These are phyloP conservation scores for Oreocharis arfaki DNA, from an alignment of 2,113 vertebrate species.

Conservation along the genomic window DNA sequence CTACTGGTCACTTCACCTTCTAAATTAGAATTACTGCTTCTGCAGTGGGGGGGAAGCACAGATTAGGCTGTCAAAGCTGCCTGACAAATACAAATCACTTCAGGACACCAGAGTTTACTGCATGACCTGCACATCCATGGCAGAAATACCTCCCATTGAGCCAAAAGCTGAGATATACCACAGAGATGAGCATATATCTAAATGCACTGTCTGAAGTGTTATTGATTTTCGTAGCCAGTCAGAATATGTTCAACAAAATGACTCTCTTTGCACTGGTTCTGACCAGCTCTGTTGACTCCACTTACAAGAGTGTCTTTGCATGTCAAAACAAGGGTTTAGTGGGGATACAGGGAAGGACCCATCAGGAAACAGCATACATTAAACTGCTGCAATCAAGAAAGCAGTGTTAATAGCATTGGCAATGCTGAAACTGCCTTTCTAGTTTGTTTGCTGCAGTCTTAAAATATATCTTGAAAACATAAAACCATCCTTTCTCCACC, in stretches of 20 bases:
- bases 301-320: neutral
- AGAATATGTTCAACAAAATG: neutral
- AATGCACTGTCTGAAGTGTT: neutral
- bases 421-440: neutral
- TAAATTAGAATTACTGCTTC: neutral
- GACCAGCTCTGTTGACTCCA: neutral
- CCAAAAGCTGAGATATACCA: neutral
- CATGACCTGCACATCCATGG: neutral
- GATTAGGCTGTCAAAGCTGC: neutral
- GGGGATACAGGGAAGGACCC: neutral
- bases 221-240: neutral
- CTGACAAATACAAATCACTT: neutral
- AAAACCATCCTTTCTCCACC: neutral
- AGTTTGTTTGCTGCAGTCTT: constrained; percentile 15
- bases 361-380: neutral
- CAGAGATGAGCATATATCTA: neutral
- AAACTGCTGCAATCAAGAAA: neutral
- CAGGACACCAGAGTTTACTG: neutral
- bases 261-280: neutral
- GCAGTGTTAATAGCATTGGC: neutral
- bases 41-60: neutral
- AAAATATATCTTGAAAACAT: neutral
- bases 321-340: neutral
- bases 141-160: neutral
- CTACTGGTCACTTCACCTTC: neutral